Evolutionary conservation across 2,113 vertebrate species (phyloP).

Genomic region (Axis porcinus): DNA sequence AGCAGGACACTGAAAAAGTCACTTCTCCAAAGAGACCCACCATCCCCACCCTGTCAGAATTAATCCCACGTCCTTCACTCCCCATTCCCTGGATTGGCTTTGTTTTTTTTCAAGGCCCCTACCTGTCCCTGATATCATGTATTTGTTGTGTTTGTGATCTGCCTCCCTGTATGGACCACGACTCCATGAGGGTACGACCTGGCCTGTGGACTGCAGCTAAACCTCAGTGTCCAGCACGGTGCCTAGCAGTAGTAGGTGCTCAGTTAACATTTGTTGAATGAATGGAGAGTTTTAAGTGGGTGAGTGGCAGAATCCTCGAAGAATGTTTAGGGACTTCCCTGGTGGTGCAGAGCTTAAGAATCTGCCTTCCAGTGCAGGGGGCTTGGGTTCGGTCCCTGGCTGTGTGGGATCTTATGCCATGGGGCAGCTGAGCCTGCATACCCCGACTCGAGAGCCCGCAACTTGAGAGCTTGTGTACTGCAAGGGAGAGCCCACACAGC

Average conservation of each 20-base stretch:
- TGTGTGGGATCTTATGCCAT: neutral
- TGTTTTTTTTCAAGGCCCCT: neutral
- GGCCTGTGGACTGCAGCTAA: neutral
- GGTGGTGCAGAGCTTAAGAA: neutral
- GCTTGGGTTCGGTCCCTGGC: neutral
- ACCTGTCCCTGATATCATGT: fast-evolving
- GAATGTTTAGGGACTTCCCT: neutral
- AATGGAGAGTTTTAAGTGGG: neutral
- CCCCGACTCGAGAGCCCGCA: neutral
- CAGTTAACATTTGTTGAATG: neutral
- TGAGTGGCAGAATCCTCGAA: neutral
- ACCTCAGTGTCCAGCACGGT: neutral
- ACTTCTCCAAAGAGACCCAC: neutral
- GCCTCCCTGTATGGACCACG: neutral
- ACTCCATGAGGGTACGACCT: neutral
- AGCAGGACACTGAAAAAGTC: neutral
- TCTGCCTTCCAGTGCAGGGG: neutral
- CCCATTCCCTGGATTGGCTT: neutral
- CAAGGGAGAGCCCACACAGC: neutral
- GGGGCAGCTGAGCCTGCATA: neutral
- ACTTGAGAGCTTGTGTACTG: neutral
- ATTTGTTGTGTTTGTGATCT: neutral
- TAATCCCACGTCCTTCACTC: neutral
- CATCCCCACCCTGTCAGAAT: neutral
- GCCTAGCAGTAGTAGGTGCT: neutral